A percentile compares a stretch with the other conserved stretches of the same genome.
Conservation (phyloP, 2,113 vertebrate genomes). For the Dasyornis broadbenti region DNA sequence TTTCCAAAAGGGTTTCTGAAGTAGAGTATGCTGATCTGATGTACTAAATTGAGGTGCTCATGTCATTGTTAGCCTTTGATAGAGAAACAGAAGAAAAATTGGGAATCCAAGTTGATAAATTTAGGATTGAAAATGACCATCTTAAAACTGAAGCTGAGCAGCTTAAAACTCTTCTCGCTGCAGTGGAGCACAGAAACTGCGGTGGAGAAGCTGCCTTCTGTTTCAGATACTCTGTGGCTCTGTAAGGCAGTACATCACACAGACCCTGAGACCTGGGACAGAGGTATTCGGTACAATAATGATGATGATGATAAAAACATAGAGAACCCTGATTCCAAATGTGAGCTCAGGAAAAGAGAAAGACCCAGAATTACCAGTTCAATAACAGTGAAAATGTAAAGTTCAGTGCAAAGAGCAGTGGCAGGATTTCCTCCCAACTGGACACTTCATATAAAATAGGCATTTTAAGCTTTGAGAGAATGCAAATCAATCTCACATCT, state of each 20-base stretch:
- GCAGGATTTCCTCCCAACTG: neutral
- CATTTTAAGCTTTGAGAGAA: neutral
- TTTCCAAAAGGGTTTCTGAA: neutral
- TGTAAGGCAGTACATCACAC: neutral
- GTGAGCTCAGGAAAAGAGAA: neutral
- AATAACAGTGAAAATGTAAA: neutral
- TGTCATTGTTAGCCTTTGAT: neutral
- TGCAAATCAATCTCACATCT: neutral
- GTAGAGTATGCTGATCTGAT: neutral
- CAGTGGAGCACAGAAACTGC: neutral
- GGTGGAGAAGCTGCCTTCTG: neutral
- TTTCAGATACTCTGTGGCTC: neutral
- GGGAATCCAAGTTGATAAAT: neutral
- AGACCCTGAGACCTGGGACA: fast-evolving
- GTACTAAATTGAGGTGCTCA: neutral
- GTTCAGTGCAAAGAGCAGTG: neutral
- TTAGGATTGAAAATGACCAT: neutral
- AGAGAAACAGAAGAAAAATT: neutral
- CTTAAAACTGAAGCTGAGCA: neutral
- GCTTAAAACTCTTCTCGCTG: neutral
- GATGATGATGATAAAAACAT: neutral
- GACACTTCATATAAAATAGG: neutral
- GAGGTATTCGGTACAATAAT: neutral
- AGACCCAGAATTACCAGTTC: neutral
- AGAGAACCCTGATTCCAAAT: neutral